Evolutionary conservation across 2,113 vertebrate genomes (phyloP), one percentile per base, ranked within the genome.

Genomic region (Rhizomys pruinosus): DNA sequence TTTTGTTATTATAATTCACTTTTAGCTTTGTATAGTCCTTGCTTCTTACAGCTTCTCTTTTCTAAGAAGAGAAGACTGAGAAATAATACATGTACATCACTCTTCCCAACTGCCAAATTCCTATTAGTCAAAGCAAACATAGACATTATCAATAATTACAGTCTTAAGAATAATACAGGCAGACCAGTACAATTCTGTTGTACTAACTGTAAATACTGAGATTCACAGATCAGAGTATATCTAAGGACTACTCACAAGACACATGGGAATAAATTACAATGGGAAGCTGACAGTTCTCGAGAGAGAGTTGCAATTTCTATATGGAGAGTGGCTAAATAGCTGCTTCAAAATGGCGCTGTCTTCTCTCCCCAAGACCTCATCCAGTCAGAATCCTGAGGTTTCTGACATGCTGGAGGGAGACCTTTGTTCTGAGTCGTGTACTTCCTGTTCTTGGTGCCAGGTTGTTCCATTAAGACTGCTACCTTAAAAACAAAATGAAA

Each of bases 401-500:
- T 84, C 4, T 44, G 37, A 32, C 3, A 17, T 16, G 0, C 29
- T 59, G 77, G 10, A 32, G 3, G 61, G 15, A 81, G 61, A 25
- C 12, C 10, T 71, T 64, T 84, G 29, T 90, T 76, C n/a, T 47
- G 71, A 86, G 61, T 27, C 47, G 1, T 64, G 64, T 63, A 16
- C 3, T 52, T 95, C 72, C 44, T 39, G 8, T 27, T 92, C 27
- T 52, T 59, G 34, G 29, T 20, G 22, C 13, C 34, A 88, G 44
- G 25, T 71, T 76, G 57, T 68, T 22, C 57, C 6, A 29, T 59
- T 52, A 80, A 11, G 20, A 37, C 17, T 89, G 23, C 34, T n/a
- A 42, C 39, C 85, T 88, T 72, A 84, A 68, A 80, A 88, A 39
- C 8, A n/a, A 63, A 93, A 87, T 61, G 42, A 74, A 66, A n/a